phyloP scores from a whole-genome alignment of 2,888 invertebrate genomes.

The Polyommatus iphigenia region DNA sequence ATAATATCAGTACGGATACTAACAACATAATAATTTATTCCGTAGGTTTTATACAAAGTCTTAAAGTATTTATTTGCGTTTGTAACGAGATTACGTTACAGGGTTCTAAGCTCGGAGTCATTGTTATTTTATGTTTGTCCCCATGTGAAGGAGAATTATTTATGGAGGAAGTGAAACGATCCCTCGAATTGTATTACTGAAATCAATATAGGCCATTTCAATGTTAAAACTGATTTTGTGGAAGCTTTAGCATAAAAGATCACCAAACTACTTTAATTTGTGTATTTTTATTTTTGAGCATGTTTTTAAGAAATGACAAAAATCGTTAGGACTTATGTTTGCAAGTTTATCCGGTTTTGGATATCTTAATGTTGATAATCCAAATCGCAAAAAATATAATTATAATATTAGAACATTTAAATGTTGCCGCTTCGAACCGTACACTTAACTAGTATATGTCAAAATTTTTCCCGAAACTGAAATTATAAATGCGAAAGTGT shows the following conservation, averaged over 20 bases:
- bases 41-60: background rate
- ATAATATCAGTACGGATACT: too few relatives aligned
- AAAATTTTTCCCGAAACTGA: too few relatives aligned
- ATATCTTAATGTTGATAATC: too few relatives aligned
- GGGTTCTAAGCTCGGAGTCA: background rate
- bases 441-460: too few relatives aligned
- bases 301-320: background rate
- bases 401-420: too few relatives aligned
- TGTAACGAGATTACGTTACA: background rate
- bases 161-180: slow-evolving; percentile 14
- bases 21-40: too few relatives aligned
- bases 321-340: too few relatives aligned
- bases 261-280: background rate
- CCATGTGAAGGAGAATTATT: slow-evolving; percentile 20
- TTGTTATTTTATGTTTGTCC: slow-evolving; percentile 23
- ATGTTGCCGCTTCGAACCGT: too few relatives aligned
- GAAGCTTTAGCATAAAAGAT: background rate
- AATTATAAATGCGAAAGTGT: too few relatives aligned
- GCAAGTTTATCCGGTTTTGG: too few relatives aligned
- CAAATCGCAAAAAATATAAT: too few relatives aligned
- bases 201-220: background rate
- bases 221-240: background rate
- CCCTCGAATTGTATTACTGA: background rate
- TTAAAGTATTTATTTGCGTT: background rate
- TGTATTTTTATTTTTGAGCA: background rate